Evolutionary conservation across 2,113 vertebrate species (phyloP).

Genomic region (Tychaedon coryphoeus): DNA sequence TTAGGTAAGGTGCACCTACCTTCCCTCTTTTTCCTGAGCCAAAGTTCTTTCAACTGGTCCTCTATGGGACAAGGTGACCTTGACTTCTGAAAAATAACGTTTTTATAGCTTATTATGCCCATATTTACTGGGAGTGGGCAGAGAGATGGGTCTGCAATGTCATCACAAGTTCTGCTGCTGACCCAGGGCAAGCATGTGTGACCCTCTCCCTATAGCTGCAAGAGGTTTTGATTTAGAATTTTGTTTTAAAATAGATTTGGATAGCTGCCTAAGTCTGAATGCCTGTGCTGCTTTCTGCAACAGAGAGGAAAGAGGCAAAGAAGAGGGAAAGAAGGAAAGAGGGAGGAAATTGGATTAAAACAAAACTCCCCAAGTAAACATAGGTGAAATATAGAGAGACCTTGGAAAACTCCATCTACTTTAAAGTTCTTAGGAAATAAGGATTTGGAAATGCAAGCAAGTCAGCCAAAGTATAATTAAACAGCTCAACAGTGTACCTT

Average conservation of each 20-base stretch:
- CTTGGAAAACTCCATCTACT: neutral
- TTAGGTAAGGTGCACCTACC: neutral
- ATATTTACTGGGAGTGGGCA: neutral
- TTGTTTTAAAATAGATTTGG: constrained; percentile 46
- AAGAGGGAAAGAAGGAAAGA: neutral
- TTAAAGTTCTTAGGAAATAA: constrained; percentile 20
- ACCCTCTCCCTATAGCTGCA: neutral
- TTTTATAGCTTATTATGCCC: neutral
- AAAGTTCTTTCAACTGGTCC: neutral
- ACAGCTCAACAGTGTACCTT: neutral
- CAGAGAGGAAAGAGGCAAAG: neutral
- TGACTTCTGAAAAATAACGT: neutral
- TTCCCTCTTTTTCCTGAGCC: neutral
- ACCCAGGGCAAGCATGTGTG: neutral
- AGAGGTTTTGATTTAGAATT: constrained; percentile 25
- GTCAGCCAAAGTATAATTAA: constrained; percentile 13
- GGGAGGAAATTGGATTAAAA: neutral
- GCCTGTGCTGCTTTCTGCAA: neutral
- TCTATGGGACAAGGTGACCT: neutral
- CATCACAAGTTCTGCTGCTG: neutral
- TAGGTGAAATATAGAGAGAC: neutral
- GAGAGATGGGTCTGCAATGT: neutral
- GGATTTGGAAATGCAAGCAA: neutral
- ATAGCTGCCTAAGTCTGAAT: constrained; percentile 3
- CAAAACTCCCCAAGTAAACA: neutral